Evolutionary conservation across 2,797 vertebrate genomes (phyloP).

Genomic region (Rousettus madagascariensis): DNA sequence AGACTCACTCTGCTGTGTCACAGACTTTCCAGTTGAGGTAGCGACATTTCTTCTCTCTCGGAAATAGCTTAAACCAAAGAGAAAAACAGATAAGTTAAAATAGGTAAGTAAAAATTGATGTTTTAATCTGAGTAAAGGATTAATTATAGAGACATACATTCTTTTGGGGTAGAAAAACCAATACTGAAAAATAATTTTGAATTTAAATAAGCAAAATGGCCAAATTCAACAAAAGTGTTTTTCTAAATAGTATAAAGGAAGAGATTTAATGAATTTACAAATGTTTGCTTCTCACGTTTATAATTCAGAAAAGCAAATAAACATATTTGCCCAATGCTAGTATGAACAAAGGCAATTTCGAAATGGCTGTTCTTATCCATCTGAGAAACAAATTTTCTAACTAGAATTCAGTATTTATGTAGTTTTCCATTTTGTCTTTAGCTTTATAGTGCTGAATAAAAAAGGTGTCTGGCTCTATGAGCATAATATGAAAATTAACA

Average conservation of each 20-base stretch:
- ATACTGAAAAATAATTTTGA: neutral
- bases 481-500: neutral
- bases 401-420: neutral
- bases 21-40: conserved; percentile 71
- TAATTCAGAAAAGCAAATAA: conserved; percentile 19
- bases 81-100: conserved; percentile 33
- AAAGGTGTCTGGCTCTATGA: neutral
- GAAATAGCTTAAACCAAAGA: conserved; percentile 81
- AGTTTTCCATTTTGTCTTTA: neutral
- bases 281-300: neutral
- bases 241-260: neutral
- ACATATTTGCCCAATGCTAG: neutral
- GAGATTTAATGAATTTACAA: neutral
- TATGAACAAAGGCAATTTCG: neutral
- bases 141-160: neutral
- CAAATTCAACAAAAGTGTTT: neutral
- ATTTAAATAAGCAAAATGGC: neutral
- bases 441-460: neutral
- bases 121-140: neutral
- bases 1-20: conserved; percentile 81
- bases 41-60: conserved; percentile 81
- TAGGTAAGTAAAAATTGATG: neutral
- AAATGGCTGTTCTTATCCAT: neutral
- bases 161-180: neutral
- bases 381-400: neutral